phyloP scores from a whole-genome alignment of 2,113 vertebrate species.

The Spea multiplicata region DNA sequence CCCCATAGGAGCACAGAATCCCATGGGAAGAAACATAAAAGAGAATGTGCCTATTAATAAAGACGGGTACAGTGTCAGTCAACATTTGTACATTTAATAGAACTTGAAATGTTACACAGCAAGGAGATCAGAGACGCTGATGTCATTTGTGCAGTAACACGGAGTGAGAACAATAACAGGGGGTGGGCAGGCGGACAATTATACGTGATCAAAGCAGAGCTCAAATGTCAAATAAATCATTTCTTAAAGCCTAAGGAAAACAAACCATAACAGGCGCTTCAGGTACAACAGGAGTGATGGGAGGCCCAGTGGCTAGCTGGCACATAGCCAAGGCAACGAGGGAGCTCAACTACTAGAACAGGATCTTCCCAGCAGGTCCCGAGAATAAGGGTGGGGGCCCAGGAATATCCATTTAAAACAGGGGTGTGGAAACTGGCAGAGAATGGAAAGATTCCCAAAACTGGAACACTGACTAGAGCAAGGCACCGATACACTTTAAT shows the following conservation, averaged over 20 bases:
- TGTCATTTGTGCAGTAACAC: slow-evolving; percentile 22
- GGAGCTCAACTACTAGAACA: background rate
- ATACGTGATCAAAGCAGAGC: slow-evolving; percentile 32
- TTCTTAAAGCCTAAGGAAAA: slow-evolving; percentile 15
- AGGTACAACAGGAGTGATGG: slow-evolving; percentile 1
- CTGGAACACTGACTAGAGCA: too few relatives aligned
- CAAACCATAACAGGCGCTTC: background rate
- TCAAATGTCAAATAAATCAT: slow-evolving; percentile 38
- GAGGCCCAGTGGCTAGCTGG: background rate
- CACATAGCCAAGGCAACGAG: background rate
- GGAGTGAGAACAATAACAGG: slow-evolving; percentile 18
- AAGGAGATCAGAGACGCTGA: slow-evolving; percentile 21
- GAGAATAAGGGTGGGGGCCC: background rate
- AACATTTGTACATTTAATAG: slow-evolving; percentile 16
- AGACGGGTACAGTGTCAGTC: background rate
- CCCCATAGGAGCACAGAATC: too few relatives aligned
- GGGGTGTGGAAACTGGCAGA: background rate
- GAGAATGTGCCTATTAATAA: background rate
- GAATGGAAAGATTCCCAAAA: background rate
- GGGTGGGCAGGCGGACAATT: slow-evolving; percentile 23
- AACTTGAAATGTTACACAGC: slow-evolving; percentile 23
- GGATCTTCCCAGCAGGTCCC: slow-evolving; percentile 19
- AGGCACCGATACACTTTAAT: too few relatives aligned
- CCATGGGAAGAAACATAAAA: background rate
- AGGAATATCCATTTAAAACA: background rate